Percentiles rank a stretch among this genome's conserved stretches.
Evolutionary conservation across 2,113 vertebrate genomes (phyloP).

Genomic region (Pelecanus crispus): DNA sequence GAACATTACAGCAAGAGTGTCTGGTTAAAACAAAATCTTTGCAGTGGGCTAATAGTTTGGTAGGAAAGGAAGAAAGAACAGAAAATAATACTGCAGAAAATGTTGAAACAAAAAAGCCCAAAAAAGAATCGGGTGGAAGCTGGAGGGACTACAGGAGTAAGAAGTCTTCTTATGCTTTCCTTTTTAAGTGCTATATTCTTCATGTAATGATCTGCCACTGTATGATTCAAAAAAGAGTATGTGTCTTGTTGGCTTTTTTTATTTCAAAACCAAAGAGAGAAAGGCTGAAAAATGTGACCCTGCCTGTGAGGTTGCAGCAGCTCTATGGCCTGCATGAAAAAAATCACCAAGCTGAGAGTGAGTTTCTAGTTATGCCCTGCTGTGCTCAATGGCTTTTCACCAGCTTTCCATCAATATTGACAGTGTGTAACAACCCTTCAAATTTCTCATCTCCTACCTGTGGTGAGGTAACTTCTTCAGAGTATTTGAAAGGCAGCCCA

Average conservation of each 20-base stretch:
- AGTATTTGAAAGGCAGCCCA: background rate
- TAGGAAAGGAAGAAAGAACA: background rate
- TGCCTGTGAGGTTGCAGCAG: background rate
- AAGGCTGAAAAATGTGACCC: background rate
- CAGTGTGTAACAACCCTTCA: conserved; percentile 6
- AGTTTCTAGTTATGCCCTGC: background rate
- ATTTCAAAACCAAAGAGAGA: background rate
- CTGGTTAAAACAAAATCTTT: background rate
- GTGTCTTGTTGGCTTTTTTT: background rate
- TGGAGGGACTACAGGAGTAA: background rate
- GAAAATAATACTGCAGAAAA: background rate
- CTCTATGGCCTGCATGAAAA: background rate
- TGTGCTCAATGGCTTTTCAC: conserved; percentile 15
- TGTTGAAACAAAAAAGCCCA: background rate
- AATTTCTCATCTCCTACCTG: conserved; percentile 38
- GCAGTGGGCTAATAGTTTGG: background rate
- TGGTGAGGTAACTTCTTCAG: background rate
- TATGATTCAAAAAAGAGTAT: background rate
- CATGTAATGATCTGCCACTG: background rate
- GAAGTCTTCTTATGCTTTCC: background rate
- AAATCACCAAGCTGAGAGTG: background rate
- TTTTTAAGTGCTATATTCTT: background rate
- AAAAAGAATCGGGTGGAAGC: background rate
- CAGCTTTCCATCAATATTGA: background rate
- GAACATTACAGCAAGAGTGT: background rate